Base-by-base conservation (phyloP, 2,888 invertebrate species). In the Oscheius myriophilus region DNA sequence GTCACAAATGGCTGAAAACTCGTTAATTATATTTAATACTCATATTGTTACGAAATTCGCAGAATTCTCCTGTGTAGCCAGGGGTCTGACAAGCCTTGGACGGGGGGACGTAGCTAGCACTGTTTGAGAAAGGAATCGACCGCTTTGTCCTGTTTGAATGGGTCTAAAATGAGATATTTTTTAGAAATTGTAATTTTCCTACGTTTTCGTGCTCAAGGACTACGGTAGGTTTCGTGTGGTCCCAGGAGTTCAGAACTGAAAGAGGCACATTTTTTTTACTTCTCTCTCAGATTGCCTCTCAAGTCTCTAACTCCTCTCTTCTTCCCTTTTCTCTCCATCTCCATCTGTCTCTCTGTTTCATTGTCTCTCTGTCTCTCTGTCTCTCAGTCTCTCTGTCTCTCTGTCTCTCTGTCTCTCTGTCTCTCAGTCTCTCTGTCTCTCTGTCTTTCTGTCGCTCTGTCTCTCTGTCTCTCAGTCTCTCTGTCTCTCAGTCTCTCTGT, bases 51-150 rank as follows among this genome's bases (percentile, higher is more conserved):
- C 79, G 82, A 66, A 68, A 76, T 52, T 76, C 73, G 69, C 82
- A 82, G 51, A 75, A 72, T 43, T 73, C 76, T 61, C 82, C 82
- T 45, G 81, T 81, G 67, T 78, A 81, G 57, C 82, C 82, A 11
- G 79, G 80, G 14, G 25, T 49, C 14, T 69, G 67, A 59, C 80
- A 80, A 25, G 65, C 69, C 53, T 64, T 43, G 1, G 33, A 21
- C n/a, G 61, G 49, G 33, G 49, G 7, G 18, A 61, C 6, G 63
- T 70, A 9, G 55, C 21, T 25, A 18, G 53, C 16, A 12, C n/a
- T 16, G 14, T 61, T 49, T 12, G 46, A 46, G 7, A 49, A 26
- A 4, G 51, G 49, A 41, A 58, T 46, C 16, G 55, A 1, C 16
- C 9, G 21, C 18, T 58, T 33, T 0, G 9, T n/a, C 14, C 33